Conservation (phyloP, 2,888 invertebrate species). For the Altica lythri region DNA sequence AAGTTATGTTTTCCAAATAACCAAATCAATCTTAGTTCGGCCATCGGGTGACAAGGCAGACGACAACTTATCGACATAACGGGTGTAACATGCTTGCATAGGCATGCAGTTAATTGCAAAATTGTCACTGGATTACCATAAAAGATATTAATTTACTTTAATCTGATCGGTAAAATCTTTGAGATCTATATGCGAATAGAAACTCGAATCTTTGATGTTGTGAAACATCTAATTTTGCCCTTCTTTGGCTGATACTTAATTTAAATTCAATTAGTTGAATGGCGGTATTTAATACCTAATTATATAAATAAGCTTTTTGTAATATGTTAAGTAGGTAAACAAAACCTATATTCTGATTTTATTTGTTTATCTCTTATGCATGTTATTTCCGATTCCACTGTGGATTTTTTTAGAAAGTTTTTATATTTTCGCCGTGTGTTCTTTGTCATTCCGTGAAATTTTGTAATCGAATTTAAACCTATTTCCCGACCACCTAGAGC, state of each 20-base stretch:
- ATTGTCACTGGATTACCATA: conserved; percentile 18
- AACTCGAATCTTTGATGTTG: not conserved
- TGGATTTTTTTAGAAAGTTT: too few relatives aligned
- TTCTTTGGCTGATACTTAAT: not conserved
- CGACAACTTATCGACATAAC: conserved; percentile 8
- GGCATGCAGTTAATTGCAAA: conserved; percentile 5
- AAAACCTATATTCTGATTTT: too few relatives aligned
- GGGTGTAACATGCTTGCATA: conserved; percentile 5
- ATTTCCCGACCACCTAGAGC: too few relatives aligned
- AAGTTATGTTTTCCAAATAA: too few relatives aligned
- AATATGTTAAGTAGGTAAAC: too few relatives aligned
- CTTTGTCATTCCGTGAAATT: too few relatives aligned
- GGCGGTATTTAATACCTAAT: not conserved
- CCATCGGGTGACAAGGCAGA: conserved; percentile 1
- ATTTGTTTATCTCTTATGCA: too few relatives aligned
- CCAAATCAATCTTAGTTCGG: not conserved
- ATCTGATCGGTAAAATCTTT: not conserved
- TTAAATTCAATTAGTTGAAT: not conserved
- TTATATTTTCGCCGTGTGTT: not conserved
- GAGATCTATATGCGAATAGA: not conserved
- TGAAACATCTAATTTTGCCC: conserved; percentile 1
- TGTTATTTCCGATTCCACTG: too few relatives aligned
- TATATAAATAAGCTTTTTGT: not conserved
- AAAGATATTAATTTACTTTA: conserved; percentile 8
- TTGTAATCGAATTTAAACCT: too few relatives aligned